These are phyloP conservation scores for Catharus fuscescens DNA, from an alignment of 2,113 vertebrate species.

Conservation along the genomic window DNA sequence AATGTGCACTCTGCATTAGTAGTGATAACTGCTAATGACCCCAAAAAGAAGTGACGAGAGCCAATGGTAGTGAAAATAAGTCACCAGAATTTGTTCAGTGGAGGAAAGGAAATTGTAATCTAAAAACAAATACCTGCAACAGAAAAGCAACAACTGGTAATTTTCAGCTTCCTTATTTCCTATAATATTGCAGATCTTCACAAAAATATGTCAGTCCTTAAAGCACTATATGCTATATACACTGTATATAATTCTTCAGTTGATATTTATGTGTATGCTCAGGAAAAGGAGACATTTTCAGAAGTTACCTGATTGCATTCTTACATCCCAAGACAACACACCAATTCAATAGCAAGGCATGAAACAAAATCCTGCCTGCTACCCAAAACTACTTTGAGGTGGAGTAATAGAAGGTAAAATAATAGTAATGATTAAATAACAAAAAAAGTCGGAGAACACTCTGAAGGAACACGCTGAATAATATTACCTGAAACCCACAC, in stretches of 20 bases:
- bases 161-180: background rate
- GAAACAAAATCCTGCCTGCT: background rate
- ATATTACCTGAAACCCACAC: background rate
- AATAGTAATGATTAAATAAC: background rate
- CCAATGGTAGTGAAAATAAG: background rate
- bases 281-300: background rate
- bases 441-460: background rate
- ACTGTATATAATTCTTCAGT: background rate
- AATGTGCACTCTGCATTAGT: background rate
- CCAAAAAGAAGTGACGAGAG: background rate
- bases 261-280: background rate
- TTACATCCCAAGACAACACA: background rate
- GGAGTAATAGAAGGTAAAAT: background rate
- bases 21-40: background rate
- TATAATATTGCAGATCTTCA: background rate
- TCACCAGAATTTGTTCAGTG: background rate
- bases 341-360: background rate
- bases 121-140: background rate
- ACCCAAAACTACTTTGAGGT: background rate
- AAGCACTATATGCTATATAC: background rate
- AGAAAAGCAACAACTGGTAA: background rate
- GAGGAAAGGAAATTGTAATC: background rate
- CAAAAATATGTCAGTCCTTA: background rate
- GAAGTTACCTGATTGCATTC: rapidly evolving
- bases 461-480: background rate